phyloP scores from a whole-genome alignment of 2,888 invertebrate species.

The Isotomurus palustris region DNA sequence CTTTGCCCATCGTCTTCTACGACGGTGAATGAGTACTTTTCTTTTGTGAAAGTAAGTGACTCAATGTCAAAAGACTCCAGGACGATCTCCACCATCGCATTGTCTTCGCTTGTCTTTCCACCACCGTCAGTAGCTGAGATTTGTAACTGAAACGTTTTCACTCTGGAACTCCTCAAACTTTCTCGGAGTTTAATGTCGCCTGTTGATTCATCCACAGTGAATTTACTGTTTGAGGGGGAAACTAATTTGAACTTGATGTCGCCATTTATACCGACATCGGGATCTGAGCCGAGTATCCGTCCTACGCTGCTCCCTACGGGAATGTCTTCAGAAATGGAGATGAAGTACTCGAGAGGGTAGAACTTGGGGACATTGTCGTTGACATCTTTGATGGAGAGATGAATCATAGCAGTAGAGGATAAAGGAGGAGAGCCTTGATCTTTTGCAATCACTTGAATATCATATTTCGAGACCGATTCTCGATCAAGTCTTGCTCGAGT shows the following conservation, averaged over 20 bases:
- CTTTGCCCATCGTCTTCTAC: constrained; percentile 71
- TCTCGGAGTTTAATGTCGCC: constrained; percentile 69
- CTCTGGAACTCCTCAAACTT: constrained; percentile 59
- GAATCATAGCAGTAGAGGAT: constrained; percentile 82
- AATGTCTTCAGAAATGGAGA: constrained; percentile 64
- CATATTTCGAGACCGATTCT: constrained; percentile 71
- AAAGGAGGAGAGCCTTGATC: constrained; percentile 88
- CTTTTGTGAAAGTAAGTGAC: constrained; percentile 66
- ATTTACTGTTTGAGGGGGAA: constrained; percentile 68
- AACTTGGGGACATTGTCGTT: constrained; percentile 91
- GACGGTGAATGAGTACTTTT: constrained; percentile 71
- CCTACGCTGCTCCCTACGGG: constrained; percentile 62
- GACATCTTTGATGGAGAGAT: constrained; percentile 73
- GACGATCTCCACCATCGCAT: constrained; percentile 76
- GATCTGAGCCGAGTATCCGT: constrained; percentile 75
- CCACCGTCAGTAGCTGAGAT: constrained; percentile 79
- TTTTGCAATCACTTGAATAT: constrained; percentile 77
- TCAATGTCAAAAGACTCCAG: constrained; percentile 53
- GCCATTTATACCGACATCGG: constrained; percentile 84
- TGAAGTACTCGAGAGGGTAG: constrained; percentile 82
- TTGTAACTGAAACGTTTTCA: constrained; percentile 67
- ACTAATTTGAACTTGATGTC: constrained; percentile 72
- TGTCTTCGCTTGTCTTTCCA: constrained; percentile 64
- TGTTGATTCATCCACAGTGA: constrained; percentile 70
- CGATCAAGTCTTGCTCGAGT: constrained; percentile 74